Conservation (phyloP, 1,140 invertebrate species). For the Sycophaga agraensis region DNA sequence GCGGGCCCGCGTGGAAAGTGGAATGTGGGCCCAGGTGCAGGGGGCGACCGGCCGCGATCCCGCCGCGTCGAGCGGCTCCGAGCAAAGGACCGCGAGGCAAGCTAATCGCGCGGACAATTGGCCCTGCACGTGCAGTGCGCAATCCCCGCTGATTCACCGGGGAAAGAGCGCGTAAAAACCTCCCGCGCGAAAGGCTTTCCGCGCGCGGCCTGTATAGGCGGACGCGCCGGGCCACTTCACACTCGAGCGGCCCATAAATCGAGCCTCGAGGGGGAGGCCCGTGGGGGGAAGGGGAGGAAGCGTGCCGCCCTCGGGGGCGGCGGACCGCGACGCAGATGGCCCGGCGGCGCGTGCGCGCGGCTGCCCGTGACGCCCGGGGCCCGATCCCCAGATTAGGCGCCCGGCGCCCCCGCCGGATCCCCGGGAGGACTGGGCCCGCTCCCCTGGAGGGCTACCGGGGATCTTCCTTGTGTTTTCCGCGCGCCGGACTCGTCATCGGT, state of each 20-base stretch:
- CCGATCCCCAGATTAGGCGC: neutral
- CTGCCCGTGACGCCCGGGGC: slow-evolving; percentile 2
- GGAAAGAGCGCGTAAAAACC: neutral
- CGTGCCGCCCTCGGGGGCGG: neutral
- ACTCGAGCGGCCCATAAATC: too few species aligned
- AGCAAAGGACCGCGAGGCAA: neutral
- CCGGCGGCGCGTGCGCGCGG: slow-evolving; percentile 32
- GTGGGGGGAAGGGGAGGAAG: neutral
- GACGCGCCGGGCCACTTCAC: neutral
- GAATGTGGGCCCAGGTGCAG: too few species aligned
- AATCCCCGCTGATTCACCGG: too few species aligned
- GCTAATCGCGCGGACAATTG: too few species aligned
- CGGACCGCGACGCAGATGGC: slow-evolving; percentile 32
- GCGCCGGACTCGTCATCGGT: too few species aligned
- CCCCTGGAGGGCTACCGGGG: neutral
- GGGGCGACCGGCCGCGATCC: neutral
- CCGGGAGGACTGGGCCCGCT: neutral
- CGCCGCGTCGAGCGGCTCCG: neutral
- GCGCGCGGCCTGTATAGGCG: neutral
- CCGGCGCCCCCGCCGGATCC: neutral
- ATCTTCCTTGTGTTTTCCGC: too few species aligned
- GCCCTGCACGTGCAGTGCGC: too few species aligned
- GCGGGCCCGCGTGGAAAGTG: neutral
- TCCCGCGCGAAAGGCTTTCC: neutral
- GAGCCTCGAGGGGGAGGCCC: too few species aligned